Evolutionary conservation across 2,888 invertebrate genomes (phyloP), one percentile per base, ranked within the genome.

Genomic region (Cenopis cana): DNA sequence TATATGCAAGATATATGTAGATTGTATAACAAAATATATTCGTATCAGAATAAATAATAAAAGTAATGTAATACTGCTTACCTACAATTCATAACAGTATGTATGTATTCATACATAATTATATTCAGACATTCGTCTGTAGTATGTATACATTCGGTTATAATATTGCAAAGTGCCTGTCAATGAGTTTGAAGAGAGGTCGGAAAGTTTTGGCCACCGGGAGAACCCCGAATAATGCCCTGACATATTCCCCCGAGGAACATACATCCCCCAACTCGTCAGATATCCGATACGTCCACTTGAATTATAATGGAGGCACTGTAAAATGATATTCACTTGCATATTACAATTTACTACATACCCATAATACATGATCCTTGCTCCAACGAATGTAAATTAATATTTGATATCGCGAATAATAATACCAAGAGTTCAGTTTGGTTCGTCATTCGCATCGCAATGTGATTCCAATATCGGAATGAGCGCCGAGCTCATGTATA

Each of bases 101-200:
- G 46, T 46, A n/a, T 46, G 46, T n/a, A 57, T 57, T n/a, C n/a
- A n/a, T n/a, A n/a, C n/a, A n/a, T n/a, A n/a, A n/a, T n/a, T n/a
- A n/a, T n/a, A n/a, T n/a, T n/a, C n/a, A n/a, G n/a, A n/a, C n/a
- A n/a, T n/a, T n/a, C n/a, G 50, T 52, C 29, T 57, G 57, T 74
- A 76, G 72, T 80, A 80, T 76, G 72, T 80, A 80, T 76, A 41
- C 36, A 49, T 61, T 29, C 24, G 33, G 60, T 62, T 70, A 73
- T 67, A 70, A 69, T 61, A 67, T 71, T 66, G 61, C 67, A 73
- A 74, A 73, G 69, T 73, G 73, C 67, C 74, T 74, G 73, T 84
- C 84, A 83, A 85, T 86, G 82, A 83, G 81, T 85, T 85, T 84
- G 81, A 83, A 84, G 81, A 86, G 85, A 82, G 82, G 83, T 79